These are phyloP conservation scores for Drosophila demipolita DNA, from an alignment of 2,888 invertebrate genomes.

Conservation along the genomic window DNA sequence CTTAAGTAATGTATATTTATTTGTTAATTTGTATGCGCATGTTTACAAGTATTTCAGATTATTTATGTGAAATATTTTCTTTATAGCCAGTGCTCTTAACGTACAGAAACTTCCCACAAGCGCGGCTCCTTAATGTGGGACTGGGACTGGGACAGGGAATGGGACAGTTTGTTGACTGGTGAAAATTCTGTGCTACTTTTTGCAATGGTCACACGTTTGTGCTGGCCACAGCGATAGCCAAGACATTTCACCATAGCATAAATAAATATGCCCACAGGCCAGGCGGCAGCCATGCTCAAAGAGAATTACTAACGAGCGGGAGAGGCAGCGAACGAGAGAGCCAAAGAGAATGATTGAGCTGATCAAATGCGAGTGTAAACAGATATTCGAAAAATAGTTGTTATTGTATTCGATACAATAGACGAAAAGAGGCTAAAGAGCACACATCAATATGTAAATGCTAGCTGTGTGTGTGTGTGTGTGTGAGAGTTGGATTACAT, in stretches of 20 bases:
- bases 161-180: slow-evolving; percentile 4
- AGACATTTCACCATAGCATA: slow-evolving; percentile 65
- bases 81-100: background rate
- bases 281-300: slow-evolving; percentile 49
- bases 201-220: slow-evolving; percentile 35
- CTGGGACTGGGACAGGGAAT: background rate
- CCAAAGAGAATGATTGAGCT: slow-evolving; percentile 13
- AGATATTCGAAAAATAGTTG: slow-evolving; percentile 20
- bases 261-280: slow-evolving; percentile 66
- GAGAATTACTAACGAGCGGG: slow-evolving; percentile 9
- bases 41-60: background rate
- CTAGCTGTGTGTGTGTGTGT: slow-evolving; percentile 6
- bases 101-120: slow-evolving; percentile 7
- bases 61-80: background rate
- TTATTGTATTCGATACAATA: slow-evolving; percentile 17
- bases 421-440: slow-evolving; percentile 43
- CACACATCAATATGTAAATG: slow-evolving; percentile 22
- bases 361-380: slow-evolving; percentile 6
- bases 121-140: slow-evolving; percentile 17
- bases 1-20: background rate
- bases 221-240: slow-evolving; percentile 27
- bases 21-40: background rate
- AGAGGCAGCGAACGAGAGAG: slow-evolving; percentile 4
- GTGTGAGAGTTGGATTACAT: slow-evolving; percentile 57
- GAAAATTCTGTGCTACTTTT: slow-evolving; percentile 68